Base-by-base conservation (phyloP, 2,113 vertebrate species). In the Gymnarchus niloticus region DNA sequence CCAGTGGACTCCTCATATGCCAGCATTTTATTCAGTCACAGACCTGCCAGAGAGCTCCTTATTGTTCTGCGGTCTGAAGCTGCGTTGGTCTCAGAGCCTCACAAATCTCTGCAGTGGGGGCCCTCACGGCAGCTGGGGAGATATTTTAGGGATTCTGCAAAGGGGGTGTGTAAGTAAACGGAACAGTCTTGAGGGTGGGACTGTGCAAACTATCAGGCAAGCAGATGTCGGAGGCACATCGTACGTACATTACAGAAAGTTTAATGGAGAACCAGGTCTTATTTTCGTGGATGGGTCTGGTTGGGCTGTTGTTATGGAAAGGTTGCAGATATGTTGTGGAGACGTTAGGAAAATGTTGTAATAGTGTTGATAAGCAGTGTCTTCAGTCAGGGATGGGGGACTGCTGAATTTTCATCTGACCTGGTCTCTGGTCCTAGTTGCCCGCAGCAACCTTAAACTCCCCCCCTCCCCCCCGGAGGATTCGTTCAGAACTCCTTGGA, bases 401-500 rank as follows among this genome's bases (percentile, higher is more conserved):
- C 59, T 65, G 59, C 28, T 28, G n/a, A 28, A 1, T 61, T 23
- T 61, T 10, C 10, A 12, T 25, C 59, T 61, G 59, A 61, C 7
- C 57, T n/a, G 57, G 25, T 28, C 59, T 4, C 61, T 33, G 10
- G 28, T 28, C 61, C 14, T 37, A 69, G 28, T 33, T 6, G 4
- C 65, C 33, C 33, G 19, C 41, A 1, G 41, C 33, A n/a, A 23
- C 23, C 76, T 5, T 3, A 59, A 49, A 49, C 19, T 2, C n/a
- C 41, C 51, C 77, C 28, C 49, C 8, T 10, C 48, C n/a, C 9
- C 49, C 28, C n/a, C 73, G 91, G 98, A 97, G 91, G 93, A 59
- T 92, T 69, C 83, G 97, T 97, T 86, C 95, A 96, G n/a, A 91
- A 88, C 46, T 96, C 95, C 2, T 89, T 99, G 90, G 87, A 91